Conservation (phyloP, 2,797 vertebrate genomes). For the Furcifer pardalis region DNA sequence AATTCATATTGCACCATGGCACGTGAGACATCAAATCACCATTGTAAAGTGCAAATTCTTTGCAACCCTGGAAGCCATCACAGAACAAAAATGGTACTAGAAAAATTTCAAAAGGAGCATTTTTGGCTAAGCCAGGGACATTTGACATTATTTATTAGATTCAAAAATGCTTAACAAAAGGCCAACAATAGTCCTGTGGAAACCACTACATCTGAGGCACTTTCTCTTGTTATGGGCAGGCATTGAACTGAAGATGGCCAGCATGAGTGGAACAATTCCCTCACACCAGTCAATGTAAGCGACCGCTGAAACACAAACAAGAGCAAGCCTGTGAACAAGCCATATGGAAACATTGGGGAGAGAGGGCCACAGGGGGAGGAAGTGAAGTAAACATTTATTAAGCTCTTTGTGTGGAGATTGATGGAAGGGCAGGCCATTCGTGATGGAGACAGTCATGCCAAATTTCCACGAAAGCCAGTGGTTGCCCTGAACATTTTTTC, state of each 20-base stretch:
- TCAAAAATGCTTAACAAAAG: slow-evolving; percentile 84
- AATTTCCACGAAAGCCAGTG: slow-evolving; percentile 66
- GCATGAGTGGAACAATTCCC: slow-evolving; percentile 80
- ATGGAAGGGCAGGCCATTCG: slow-evolving; percentile 78
- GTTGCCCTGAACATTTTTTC: slow-evolving; percentile 56
- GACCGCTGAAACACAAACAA: slow-evolving; percentile 76
- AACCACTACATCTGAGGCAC: slow-evolving; percentile 84
- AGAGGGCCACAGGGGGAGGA: slow-evolving; percentile 16
- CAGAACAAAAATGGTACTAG: slow-evolving; percentile 88
- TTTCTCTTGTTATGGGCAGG: slow-evolving; percentile 77
- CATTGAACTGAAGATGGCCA: slow-evolving; percentile 82
- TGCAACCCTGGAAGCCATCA: slow-evolving; percentile 83
- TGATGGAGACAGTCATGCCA: slow-evolving; percentile 72
- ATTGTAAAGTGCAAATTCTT: slow-evolving; percentile 85
- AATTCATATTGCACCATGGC: slow-evolving; percentile 57
- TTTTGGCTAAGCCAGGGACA: slow-evolving; percentile 83
- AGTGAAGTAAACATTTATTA: slow-evolving; percentile 78
- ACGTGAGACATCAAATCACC: slow-evolving; percentile 81
- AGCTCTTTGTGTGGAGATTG: slow-evolving; percentile 84
- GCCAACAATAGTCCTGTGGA: slow-evolving; percentile 81
- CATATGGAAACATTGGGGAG: slow-evolving; percentile 73
- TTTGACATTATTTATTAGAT: slow-evolving; percentile 91
- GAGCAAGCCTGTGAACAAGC: slow-evolving; percentile 79
- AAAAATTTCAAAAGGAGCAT: slow-evolving; percentile 87
- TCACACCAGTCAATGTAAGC: slow-evolving; percentile 77